A percentile compares a stretch with the other conserved stretches of the same genome.
Evolutionary conservation across 2,888 invertebrate species (phyloP).

Genomic region (Nemapogon koenigi): DNA sequence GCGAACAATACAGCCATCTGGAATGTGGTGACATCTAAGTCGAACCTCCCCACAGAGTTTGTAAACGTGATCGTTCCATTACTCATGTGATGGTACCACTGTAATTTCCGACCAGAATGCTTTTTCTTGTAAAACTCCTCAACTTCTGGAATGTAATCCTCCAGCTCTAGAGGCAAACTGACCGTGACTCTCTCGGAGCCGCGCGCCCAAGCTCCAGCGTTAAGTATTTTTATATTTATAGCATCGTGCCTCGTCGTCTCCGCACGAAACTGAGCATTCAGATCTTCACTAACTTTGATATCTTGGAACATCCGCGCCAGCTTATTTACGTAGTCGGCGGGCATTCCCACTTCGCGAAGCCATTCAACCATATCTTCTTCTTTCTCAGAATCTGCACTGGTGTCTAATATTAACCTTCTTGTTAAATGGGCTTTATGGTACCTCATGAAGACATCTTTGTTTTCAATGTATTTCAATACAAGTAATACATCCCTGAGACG

Average conservation of each 20-base stretch:
- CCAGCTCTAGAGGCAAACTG: conserved; percentile 94
- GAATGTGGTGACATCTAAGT: conserved; percentile 98
- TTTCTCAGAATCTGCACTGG: conserved; percentile 98
- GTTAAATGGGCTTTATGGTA: conserved; percentile 99
- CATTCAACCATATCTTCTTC: conserved; percentile 99
- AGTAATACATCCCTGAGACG: conserved; percentile 92
- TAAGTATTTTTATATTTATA: conserved; percentile 97
- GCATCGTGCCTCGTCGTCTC: conserved; percentile 84
- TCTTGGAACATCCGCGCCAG: conserved; percentile 98
- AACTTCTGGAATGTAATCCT: conserved; percentile 98
- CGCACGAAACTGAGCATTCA: conserved; percentile 91
- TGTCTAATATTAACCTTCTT: conserved; percentile 91
- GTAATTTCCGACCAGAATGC: conserved; percentile 95
- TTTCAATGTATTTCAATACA: conserved; percentile 98
- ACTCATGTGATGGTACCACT: conserved; percentile 99
- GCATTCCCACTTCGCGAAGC: conserved; percentile 98
- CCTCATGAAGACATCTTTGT: conserved; percentile 99
- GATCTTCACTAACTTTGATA: conserved; percentile 96
- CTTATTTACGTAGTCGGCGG: conserved; percentile 98
- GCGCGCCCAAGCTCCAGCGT: conserved; percentile 98
- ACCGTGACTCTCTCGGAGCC: conserved; percentile 95
- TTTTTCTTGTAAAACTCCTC: conserved; percentile 98
- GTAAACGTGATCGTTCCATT: conserved; percentile 97
- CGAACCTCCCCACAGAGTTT: conserved; percentile 91
- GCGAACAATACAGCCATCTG: conserved; percentile 99